These are phyloP conservation scores for Heptranchias perlo DNA, from an alignment of 2,113 vertebrate genomes.

Conservation along the genomic window DNA sequence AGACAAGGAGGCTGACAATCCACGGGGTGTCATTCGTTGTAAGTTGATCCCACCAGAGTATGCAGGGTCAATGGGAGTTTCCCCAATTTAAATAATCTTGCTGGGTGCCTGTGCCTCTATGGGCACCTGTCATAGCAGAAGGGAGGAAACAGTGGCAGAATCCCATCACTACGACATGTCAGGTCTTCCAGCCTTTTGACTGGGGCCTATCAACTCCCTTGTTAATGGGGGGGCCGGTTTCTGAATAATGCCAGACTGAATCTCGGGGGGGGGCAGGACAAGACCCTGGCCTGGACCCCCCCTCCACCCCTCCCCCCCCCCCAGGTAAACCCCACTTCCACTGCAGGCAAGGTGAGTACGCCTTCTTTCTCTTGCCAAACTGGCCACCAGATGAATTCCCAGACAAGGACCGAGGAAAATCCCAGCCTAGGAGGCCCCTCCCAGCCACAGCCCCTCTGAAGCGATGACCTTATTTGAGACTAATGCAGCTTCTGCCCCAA, in stretches of 20 bases:
- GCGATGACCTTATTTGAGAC: too few species aligned
- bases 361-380: background rate
- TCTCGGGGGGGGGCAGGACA: too few species aligned
- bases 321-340: too few species aligned
- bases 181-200: background rate
- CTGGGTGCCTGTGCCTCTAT: background rate
- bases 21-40: background rate
- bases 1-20: background rate
- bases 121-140: background rate
- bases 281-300: too few species aligned
- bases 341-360: background rate
- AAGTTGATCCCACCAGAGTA: background rate
- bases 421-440: background rate
- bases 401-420: background rate
- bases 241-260: background rate
- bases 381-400: background rate
- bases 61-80: background rate
- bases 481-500: background rate
- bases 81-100: background rate
- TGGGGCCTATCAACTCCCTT: background rate
- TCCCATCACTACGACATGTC: too few species aligned
- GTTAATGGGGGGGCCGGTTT: background rate
- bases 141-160: background rate
- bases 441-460: too few species aligned
- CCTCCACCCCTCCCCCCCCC: too few species aligned